Conservation (phyloP, 37 sponge, comb jelly and placozoan species). For the Theonella swinhoei region DNA sequence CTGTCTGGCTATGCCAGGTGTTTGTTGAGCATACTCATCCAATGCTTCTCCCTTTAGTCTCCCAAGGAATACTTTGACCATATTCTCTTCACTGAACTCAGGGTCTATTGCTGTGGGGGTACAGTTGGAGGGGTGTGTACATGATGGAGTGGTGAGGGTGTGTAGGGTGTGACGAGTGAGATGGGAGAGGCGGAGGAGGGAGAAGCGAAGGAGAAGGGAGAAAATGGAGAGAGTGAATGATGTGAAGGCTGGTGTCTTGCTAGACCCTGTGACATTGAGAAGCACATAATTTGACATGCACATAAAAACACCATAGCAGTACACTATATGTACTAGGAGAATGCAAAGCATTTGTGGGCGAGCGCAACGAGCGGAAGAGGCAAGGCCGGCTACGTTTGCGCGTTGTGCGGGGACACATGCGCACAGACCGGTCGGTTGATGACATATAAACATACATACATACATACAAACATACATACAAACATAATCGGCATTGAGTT, state of each 20-base stretch:
- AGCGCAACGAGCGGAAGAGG: no score
- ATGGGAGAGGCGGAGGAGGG: conserved; percentile 7
- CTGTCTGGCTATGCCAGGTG: background rate
- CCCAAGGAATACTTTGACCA: background rate
- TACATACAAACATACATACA: no score
- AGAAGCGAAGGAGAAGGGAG: conserved; percentile 42
- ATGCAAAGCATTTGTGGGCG: no score
- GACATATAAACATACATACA: no score
- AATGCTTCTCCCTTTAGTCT: background rate
- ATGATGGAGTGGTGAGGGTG: background rate
- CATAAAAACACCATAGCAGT: no score
- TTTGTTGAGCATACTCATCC: background rate
- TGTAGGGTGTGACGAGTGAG: background rate
- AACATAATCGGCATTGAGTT: no score
- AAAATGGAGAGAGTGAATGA: conserved; percentile 84
- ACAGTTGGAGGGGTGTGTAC: no score
- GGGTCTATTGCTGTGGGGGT: background rate
- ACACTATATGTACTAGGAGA: no score
- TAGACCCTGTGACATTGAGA: conserved; percentile 62
- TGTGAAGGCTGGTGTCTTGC: conserved; percentile 62
- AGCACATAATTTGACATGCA: no score
- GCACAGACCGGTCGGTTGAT: no score
- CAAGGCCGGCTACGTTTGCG: no score
- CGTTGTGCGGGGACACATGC: no score
- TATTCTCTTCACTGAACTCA: background rate